Evolutionary conservation across 2,888 invertebrate genomes (phyloP).

Genomic region (Vandiemenella viatica): DNA sequence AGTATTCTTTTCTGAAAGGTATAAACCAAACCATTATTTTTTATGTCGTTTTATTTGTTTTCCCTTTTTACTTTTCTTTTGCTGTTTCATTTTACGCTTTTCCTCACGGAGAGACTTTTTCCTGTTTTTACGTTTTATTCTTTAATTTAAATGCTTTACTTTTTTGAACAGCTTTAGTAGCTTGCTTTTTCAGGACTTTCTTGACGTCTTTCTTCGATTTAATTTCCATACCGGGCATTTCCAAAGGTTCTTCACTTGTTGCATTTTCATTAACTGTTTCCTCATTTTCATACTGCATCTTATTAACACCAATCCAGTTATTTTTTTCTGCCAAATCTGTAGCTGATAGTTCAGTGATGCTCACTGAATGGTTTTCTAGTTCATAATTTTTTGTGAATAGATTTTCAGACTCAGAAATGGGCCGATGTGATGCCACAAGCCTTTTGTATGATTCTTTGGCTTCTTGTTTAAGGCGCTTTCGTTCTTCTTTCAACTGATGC

Average conservation of each 20-base stretch:
- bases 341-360: conserved; percentile 57
- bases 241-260: conserved; percentile 23
- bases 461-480: conserved; percentile 56
- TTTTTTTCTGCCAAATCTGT: conserved; percentile 52
- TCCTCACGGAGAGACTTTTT: conserved; percentile 42
- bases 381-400: conserved; percentile 55
- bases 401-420: conserved; percentile 53
- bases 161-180: conserved; percentile 55
- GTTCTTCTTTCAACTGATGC: conserved; percentile 55
- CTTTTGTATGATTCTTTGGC: conserved; percentile 52
- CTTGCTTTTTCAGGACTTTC: conserved; percentile 50
- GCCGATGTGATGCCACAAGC: conserved; percentile 52
- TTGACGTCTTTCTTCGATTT: conserved; percentile 32
- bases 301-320: conserved; percentile 58
- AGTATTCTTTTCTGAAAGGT: neutral
- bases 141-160: conserved; percentile 65
- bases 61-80: conserved; percentile 6
- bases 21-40: neutral
- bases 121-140: conserved; percentile 48
- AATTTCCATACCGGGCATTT: conserved; percentile 36
- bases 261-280: conserved; percentile 25
- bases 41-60: neutral
- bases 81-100: conserved; percentile 14
- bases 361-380: conserved; percentile 61
- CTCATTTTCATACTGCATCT: conserved; percentile 21